A percentile compares a stretch with the other conserved stretches of the same genome.
Evolutionary conservation across 2,888 invertebrate species (phyloP).

Genomic region (Philopedon plagiatum): DNA sequence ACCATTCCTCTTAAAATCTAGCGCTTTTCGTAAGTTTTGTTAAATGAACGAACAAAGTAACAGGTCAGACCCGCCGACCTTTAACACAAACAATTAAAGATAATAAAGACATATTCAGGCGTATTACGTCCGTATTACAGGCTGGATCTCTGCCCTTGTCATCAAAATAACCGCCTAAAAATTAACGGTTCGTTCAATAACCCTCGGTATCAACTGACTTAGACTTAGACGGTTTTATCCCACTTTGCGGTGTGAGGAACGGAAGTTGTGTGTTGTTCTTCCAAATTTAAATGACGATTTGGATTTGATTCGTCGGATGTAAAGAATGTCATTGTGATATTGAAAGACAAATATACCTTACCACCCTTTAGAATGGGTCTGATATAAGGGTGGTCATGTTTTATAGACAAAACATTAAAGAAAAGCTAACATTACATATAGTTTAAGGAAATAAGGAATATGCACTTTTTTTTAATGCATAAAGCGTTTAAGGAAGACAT

Average conservation of each 20-base stretch:
- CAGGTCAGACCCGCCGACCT: constrained; percentile 8
- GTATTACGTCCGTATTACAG: not conserved
- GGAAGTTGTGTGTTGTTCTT: constrained; percentile 11
- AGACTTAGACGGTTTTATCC: not conserved
- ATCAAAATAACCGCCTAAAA: too few relatives aligned
- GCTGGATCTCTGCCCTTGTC: not conserved
- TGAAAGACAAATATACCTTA: not conserved
- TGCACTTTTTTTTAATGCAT: too few relatives aligned
- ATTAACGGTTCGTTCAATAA: not conserved
- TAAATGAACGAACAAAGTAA: constrained; percentile 4
- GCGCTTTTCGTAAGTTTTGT: not conserved
- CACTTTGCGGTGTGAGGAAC: not conserved
- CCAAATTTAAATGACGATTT: constrained; percentile 3
- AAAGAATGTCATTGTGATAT: not conserved
- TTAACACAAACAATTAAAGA: constrained; percentile 24
- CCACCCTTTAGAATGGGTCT: too few relatives aligned
- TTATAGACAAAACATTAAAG: too few relatives aligned
- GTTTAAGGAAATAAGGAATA: too few relatives aligned
- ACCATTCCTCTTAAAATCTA: too few relatives aligned
- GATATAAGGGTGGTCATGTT: too few relatives aligned
- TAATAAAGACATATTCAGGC: constrained; percentile 22
- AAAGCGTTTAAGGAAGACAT: too few relatives aligned
- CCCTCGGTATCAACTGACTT: not conserved
- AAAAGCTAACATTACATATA: not conserved
- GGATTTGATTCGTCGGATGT: not conserved